A percentile compares a stretch with the other conserved stretches of the same genome.
phyloP scores from a whole-genome alignment of 1,140 invertebrate species.

The Pygmarrhopalites habei region DNA sequence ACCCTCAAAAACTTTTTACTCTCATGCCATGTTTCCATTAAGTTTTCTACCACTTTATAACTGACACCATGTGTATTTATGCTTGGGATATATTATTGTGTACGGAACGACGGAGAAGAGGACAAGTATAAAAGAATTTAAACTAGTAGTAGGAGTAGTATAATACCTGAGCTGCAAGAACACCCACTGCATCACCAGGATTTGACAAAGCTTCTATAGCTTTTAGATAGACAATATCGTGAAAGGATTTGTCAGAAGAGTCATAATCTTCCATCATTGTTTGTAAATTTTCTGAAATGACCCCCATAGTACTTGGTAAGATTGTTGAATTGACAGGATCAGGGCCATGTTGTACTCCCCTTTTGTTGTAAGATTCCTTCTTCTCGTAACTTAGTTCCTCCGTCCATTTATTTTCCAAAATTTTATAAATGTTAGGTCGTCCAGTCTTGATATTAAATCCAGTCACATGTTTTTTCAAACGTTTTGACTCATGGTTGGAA shows the following conservation, averaged over 20 bases:
- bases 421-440: background rate
- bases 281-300: slow-evolving; percentile 72
- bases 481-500: background rate
- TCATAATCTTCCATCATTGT: slow-evolving; percentile 53
- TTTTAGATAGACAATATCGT: slow-evolving; percentile 68
- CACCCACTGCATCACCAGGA: slow-evolving; percentile 92
- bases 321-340: slow-evolving; percentile 65
- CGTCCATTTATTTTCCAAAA: background rate
- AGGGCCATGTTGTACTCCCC: slow-evolving; percentile 44
- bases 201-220: slow-evolving; percentile 65
- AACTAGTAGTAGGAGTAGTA: no score
- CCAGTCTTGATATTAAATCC: slow-evolving; percentile 6
- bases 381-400: background rate
- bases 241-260: slow-evolving; percentile 47
- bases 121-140: no score
- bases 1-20: no score
- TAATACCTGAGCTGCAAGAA: slow-evolving; percentile 74
- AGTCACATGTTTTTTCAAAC: background rate
- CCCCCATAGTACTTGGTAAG: slow-evolving; percentile 67
- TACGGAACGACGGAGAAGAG: no score
- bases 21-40: no score
- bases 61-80: no score
- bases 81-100: no score
- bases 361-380: background rate
- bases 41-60: no score